Percentiles rank a stretch among this genome's conserved stretches.
phyloP scores from a whole-genome alignment of 2,113 vertebrate species.

The Edolisoma coerulescens region DNA sequence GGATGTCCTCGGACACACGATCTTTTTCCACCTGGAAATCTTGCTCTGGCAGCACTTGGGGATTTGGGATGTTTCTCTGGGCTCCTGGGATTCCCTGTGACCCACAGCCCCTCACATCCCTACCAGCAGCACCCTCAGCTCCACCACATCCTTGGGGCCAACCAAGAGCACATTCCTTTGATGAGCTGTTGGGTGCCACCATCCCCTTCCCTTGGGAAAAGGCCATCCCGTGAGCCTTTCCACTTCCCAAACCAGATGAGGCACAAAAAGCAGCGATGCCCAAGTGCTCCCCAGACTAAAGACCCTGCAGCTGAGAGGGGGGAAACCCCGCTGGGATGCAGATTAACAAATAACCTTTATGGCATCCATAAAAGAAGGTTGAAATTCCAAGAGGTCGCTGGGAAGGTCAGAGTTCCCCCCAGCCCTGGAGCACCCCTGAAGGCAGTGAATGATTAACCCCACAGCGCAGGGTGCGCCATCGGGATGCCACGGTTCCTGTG shows the following conservation, averaged over 20 bases:
- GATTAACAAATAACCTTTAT: slow-evolving; percentile 56
- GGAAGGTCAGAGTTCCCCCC: not conserved
- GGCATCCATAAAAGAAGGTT: slow-evolving; percentile 19
- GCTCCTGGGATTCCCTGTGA: not conserved
- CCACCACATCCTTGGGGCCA: not conserved
- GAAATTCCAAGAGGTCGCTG: not conserved
- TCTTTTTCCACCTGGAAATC: not conserved
- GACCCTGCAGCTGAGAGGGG: not conserved
- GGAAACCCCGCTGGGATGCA: rapidly evolving
- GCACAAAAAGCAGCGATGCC: not conserved
- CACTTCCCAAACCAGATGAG: not conserved
- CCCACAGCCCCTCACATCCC: not conserved
- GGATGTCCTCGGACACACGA: not conserved
- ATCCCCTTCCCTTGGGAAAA: not conserved
- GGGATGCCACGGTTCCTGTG: not conserved
- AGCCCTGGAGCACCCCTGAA: not conserved
- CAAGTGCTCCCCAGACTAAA: rapidly evolving
- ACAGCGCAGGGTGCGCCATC: rapidly evolving
- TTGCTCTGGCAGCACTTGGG: not conserved
- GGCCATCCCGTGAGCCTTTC: not conserved
- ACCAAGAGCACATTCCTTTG: not conserved
- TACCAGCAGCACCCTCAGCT: not conserved
- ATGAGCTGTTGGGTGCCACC: not conserved
- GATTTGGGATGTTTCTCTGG: not conserved
- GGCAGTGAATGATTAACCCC: slow-evolving; percentile 10